Evolutionary conservation across 2,888 invertebrate genomes (phyloP).

Genomic region (Tinea semifulvella): DNA sequence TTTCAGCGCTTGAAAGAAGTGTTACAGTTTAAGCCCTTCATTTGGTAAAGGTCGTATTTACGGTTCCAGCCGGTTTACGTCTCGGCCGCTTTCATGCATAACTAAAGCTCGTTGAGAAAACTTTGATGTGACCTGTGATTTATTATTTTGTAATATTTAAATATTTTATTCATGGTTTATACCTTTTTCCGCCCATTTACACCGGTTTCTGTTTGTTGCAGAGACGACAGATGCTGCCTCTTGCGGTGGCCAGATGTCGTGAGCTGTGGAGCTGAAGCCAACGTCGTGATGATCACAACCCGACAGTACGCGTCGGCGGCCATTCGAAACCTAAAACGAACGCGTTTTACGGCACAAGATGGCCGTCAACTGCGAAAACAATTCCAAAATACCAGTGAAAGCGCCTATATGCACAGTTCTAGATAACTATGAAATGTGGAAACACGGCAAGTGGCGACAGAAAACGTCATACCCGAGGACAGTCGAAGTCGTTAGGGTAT

Average conservation of each 20-base stretch:
- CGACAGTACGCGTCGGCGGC: conserved; percentile 63
- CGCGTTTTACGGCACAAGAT: conserved; percentile 58
- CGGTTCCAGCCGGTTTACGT: not conserved
- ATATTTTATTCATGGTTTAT: not conserved
- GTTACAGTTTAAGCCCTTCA: conserved; percentile 51
- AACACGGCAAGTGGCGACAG: conserved; percentile 83
- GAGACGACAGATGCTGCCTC: conserved; percentile 35
- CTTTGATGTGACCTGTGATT: too few relatives aligned
- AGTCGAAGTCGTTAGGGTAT: conserved; percentile 56
- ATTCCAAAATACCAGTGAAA: conserved; percentile 25
- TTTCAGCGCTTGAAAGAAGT: conserved; percentile 52
- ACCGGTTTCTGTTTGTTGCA: conserved; percentile 49
- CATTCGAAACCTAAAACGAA: conserved; percentile 59
- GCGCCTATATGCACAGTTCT: conserved; percentile 44
- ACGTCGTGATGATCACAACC: conserved; percentile 65
- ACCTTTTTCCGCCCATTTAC: too few relatives aligned
- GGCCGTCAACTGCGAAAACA: conserved; percentile 49
- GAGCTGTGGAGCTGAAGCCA: conserved; percentile 51
- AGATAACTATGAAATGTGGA: conserved; percentile 74
- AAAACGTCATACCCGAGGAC: conserved; percentile 62
- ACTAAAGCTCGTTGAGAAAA: too few relatives aligned
- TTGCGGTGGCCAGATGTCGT: conserved; percentile 41
- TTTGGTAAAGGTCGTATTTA: conserved; percentile 38
- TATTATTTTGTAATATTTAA: too few relatives aligned
- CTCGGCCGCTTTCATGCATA: too few relatives aligned